A percentile compares a stretch with the other conserved stretches of the same genome.
Conservation (phyloP, 2,888 invertebrate species). For the Thelaira solivaga region DNA sequence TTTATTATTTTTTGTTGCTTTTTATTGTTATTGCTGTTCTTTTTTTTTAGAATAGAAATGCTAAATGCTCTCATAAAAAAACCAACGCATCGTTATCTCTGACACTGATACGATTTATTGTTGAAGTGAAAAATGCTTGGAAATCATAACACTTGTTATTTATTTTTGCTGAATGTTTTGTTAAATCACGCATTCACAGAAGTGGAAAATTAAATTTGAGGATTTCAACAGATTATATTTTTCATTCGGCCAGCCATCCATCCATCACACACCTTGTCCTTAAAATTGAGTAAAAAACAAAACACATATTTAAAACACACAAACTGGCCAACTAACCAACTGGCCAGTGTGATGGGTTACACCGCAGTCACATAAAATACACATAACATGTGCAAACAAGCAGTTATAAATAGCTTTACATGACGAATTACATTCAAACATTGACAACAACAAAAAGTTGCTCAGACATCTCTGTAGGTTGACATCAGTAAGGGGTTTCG, state of each 20-base stretch:
- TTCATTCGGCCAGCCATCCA: slow-evolving; percentile 48
- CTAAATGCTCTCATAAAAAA: slow-evolving; percentile 13
- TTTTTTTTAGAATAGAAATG: background rate
- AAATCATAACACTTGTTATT: slow-evolving; percentile 57
- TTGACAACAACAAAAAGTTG: background rate
- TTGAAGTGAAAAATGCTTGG: slow-evolving; percentile 38
- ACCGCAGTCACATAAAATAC: background rate
- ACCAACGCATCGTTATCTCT: background rate
- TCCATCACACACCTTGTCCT: slow-evolving; percentile 20
- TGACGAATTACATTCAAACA: slow-evolving; percentile 39
- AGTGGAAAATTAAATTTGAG: slow-evolving; percentile 78
- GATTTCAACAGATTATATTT: slow-evolving; percentile 77
- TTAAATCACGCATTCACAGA: slow-evolving; percentile 69
- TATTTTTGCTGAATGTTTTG: slow-evolving; percentile 42
- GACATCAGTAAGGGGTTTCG: too few relatives aligned
- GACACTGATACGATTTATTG: slow-evolving; percentile 9
- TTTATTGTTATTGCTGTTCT: background rate
- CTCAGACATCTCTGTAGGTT: too few relatives aligned
- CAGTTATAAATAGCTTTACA: slow-evolving; percentile 45
- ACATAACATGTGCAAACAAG: slow-evolving; percentile 30
- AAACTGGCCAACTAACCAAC: background rate
- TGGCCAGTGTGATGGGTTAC: slow-evolving; percentile 38
- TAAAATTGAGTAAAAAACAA: background rate
- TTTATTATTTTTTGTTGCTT: background rate
- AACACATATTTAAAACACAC: slow-evolving; percentile 25